Conservation (phyloP, 2,888 invertebrate species). For the Nymphalis polychloros region DNA sequence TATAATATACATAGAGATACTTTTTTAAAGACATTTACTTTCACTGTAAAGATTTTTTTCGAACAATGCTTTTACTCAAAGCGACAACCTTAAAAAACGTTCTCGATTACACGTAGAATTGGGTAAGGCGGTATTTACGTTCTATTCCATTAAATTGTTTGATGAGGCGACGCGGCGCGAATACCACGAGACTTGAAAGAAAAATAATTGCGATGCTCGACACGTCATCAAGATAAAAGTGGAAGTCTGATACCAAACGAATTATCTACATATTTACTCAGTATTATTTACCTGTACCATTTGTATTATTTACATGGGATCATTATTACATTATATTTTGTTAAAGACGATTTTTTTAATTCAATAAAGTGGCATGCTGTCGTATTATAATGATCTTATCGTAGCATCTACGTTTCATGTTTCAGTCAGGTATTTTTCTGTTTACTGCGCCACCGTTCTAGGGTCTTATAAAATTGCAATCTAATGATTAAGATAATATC, state of each 20-base stretch:
- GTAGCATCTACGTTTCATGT: too few species aligned
- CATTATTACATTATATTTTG: too few species aligned
- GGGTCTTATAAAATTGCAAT: too few species aligned
- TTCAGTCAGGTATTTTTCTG: too few species aligned
- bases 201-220: conserved; percentile 21
- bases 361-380: too few species aligned
- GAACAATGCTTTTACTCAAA: background rate
- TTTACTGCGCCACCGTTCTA: too few species aligned
- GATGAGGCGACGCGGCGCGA: conserved; percentile 18
- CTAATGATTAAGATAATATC: too few species aligned
- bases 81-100: conserved; percentile 4
- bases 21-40: conserved; percentile 1
- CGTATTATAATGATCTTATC: too few species aligned
- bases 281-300: too few species aligned
- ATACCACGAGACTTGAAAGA: conserved; percentile 18
- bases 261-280: conserved; percentile 1
- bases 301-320: too few species aligned
- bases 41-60: background rate
- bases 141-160: conserved; percentile 30
- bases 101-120: conserved; percentile 17
- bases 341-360: too few species aligned
- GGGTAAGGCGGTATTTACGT: conserved; percentile 23
- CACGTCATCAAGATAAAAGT: conserved; percentile 19
- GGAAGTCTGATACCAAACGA: conserved; percentile 3
- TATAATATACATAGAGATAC: background rate